A percentile compares a stretch with the other conserved stretches of the same genome.
Evolutionary conservation across 2,797 vertebrate species (phyloP).

Genomic region (Hylomyscus alleni): DNA sequence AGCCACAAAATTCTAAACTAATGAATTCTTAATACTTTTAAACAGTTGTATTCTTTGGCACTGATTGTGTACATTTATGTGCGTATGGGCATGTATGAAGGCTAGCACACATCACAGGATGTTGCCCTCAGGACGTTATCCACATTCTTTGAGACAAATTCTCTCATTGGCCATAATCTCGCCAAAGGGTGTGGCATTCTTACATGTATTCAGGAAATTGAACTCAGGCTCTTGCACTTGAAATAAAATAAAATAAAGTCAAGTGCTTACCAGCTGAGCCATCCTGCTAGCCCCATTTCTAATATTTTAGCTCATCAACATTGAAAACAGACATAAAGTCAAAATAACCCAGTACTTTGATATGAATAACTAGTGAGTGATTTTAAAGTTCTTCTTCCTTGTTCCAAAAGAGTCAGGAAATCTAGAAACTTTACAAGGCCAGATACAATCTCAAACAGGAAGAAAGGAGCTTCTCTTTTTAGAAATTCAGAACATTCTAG

Average conservation of each 20-base stretch:
- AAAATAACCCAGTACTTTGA: not conserved
- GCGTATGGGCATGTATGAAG: no score
- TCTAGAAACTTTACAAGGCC: not conserved
- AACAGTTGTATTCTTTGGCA: not conserved
- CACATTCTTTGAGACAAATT: not conserved
- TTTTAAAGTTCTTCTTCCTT: constrained; percentile 30
- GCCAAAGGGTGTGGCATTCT: not conserved
- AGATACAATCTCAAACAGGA: not conserved
- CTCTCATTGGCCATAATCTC: not conserved
- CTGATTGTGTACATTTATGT: not conserved
- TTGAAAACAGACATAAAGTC: not conserved
- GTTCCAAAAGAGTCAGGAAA: constrained; percentile 16
- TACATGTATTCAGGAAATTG: not conserved
- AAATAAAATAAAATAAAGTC: not conserved
- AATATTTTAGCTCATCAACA: not conserved
- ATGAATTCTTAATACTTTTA: not conserved
- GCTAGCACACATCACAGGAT: not conserved
- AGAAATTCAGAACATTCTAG: not conserved
- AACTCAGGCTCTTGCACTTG: not conserved
- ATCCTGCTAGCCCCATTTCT: not conserved
- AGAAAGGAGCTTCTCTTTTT: not conserved
- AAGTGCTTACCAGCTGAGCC: not conserved
- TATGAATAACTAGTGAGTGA: not conserved
- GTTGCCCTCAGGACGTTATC: not conserved
- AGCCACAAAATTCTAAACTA: not conserved